A percentile compares a stretch with the other conserved stretches of the same genome.
Conservation (phyloP, 2,113 vertebrate species). For the Phyllopteryx taeniolatus region DNA sequence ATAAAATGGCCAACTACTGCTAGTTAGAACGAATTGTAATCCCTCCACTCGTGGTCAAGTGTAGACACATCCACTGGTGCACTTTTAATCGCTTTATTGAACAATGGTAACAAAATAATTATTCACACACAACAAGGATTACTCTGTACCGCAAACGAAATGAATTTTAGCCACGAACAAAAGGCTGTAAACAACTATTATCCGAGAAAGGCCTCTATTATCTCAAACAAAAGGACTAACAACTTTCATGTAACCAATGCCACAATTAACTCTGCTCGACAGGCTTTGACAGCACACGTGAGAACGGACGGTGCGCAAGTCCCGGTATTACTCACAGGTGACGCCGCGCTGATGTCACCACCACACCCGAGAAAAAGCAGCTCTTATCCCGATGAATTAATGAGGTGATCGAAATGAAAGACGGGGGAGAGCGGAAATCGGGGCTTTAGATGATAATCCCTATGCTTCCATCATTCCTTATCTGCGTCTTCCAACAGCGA, state of each 20-base stretch:
- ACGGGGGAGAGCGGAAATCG: slow-evolving; percentile 19
- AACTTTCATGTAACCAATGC: no score
- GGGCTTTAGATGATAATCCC: slow-evolving; percentile 19
- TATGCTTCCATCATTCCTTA: slow-evolving; percentile 4
- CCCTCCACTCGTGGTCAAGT: no score
- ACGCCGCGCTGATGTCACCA: slow-evolving; percentile 50
- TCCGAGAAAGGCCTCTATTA: neutral
- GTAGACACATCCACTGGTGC: no score
- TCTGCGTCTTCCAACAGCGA: slow-evolving; percentile 17
- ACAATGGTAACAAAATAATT: no score
- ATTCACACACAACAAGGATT: no score
- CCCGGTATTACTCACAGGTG: slow-evolving; percentile 35
- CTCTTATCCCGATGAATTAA: slow-evolving; percentile 28
- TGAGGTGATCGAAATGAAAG: neutral
- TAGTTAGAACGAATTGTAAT: no score
- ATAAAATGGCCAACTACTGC: no score
- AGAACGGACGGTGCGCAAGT: slow-evolving; percentile 24
- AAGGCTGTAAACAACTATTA: no score
- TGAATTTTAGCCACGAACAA: no score
- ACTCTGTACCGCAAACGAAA: no score
- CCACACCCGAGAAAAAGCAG: slow-evolving; percentile 5
- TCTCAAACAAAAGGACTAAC: no score
- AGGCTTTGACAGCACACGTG: slow-evolving; percentile 46
- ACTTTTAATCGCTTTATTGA: no score
- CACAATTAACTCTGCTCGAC: slow-evolving; percentile 1